A percentile compares a stretch with the other conserved stretches of the same genome.
Evolutionary conservation across 2,113 vertebrate genomes (phyloP).

Genomic region (Agelaius tricolor): DNA sequence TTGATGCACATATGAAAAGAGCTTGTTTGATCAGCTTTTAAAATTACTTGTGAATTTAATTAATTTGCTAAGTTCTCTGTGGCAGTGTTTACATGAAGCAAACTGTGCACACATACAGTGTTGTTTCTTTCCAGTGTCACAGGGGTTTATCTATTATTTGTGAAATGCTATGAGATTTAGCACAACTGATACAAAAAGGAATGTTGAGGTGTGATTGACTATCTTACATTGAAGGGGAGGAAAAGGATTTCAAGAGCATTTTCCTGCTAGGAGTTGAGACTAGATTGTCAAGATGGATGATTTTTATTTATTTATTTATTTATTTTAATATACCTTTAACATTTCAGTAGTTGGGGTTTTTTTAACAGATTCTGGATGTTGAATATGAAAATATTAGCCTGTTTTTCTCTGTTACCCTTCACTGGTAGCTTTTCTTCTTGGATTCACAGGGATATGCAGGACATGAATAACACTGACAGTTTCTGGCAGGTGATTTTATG

Average conservation of each 20-base stretch:
- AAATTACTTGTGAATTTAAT: background rate
- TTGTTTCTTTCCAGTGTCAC: background rate
- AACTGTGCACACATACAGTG: background rate
- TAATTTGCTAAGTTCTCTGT: background rate
- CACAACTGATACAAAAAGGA: background rate
- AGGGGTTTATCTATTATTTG: background rate
- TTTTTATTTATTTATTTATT: background rate
- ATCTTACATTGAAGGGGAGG: background rate
- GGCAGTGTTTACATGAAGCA: background rate
- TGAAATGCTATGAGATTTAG: background rate
- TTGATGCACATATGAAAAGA: background rate
- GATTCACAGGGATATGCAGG: background rate
- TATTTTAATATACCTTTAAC: background rate
- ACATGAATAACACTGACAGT: background rate
- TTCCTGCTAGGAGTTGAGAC: background rate
- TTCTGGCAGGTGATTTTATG: background rate
- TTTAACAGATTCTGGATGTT: background rate
- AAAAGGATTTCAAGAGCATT: background rate
- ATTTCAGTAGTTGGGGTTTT: background rate
- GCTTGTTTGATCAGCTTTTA: background rate
- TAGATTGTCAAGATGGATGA: background rate
- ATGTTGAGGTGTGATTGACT: background rate
- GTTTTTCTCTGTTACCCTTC: background rate
- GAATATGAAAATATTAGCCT: background rate
- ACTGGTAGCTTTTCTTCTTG: background rate